Evolutionary conservation across 2,888 invertebrate genomes (phyloP).

Genomic region (Drosophila anceps): DNA sequence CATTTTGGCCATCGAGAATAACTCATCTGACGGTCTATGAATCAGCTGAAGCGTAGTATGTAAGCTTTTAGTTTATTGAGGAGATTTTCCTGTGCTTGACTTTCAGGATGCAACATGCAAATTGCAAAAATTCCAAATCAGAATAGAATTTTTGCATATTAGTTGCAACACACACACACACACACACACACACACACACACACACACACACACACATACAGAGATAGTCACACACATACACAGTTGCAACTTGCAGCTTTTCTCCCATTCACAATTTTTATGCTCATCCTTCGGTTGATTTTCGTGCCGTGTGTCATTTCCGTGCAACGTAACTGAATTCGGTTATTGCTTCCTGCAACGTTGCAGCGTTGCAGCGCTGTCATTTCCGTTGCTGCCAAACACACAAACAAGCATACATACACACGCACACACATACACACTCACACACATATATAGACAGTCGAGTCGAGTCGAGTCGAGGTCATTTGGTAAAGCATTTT

Average conservation of each 20-base stretch:
- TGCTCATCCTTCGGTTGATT: slow-evolving; percentile 23
- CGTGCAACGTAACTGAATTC: slow-evolving; percentile 73
- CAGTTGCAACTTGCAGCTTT: slow-evolving; percentile 2
- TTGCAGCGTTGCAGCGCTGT: slow-evolving; percentile 62
- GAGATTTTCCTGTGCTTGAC: slow-evolving; percentile 14
- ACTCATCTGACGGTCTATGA: neutral
- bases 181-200: neutral
- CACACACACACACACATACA: neutral
- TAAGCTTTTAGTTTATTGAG: slow-evolving; percentile 6
- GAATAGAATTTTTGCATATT: slow-evolving; percentile 45
- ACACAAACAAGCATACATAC: slow-evolving; percentile 30
- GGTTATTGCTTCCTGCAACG: slow-evolving; percentile 76
- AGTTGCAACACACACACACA: slow-evolving; percentile 26
- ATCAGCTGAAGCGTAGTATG: slow-evolving; percentile 3
- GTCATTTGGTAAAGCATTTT: slow-evolving; percentile 48
- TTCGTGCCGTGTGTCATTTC: slow-evolving; percentile 70
- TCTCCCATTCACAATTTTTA: slow-evolving; percentile 13
- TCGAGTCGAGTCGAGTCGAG: slow-evolving; percentile 42
- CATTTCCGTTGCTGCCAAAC: slow-evolving; percentile 71
- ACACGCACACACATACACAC: slow-evolving; percentile 24
- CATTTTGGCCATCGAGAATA: neutral
- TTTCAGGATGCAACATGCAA: slow-evolving; percentile 23
- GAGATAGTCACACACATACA: neutral
- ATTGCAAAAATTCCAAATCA: slow-evolving; percentile 30
- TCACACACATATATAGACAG: slow-evolving; percentile 3